Evolutionary conservation across 2,888 invertebrate species (phyloP).

Genomic region (Thelaira solivaga): DNA sequence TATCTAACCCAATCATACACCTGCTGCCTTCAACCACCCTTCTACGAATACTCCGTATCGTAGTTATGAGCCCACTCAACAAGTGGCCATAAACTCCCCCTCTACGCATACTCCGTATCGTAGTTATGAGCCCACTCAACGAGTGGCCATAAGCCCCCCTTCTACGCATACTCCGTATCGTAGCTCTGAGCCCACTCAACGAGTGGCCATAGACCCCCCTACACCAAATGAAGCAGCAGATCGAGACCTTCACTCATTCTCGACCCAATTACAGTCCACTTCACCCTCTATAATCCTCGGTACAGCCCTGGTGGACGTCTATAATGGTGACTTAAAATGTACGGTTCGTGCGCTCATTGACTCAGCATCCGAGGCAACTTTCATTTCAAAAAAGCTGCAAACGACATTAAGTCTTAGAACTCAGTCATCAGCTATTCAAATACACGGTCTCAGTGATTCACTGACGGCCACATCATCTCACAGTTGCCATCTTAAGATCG

Average conservation of each 20-base stretch:
- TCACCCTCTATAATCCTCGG: not conserved
- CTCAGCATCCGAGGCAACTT: not conserved
- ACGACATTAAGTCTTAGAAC: not conserved
- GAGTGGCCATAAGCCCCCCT: no score
- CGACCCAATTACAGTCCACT: not conserved
- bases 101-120: no score
- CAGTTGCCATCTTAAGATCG: not conserved
- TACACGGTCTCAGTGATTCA: not conserved
- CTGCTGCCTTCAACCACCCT: no score
- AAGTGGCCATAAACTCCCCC: no score
- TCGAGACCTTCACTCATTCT: not conserved
- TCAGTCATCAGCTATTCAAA: not conserved
- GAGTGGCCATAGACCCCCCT: not conserved
- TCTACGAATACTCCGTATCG: no score
- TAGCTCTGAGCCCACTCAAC: no score
- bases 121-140: no score
- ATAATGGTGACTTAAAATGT: not conserved
- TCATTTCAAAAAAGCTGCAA: not conserved
- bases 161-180: no score
- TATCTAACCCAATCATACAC: no score
- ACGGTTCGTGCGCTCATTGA: constrained; percentile 1
- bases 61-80: no score
- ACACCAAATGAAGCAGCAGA: not conserved
- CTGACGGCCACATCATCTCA: not conserved
- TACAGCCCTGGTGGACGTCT: not conserved